Evolutionary conservation across 2,888 invertebrate genomes (phyloP).

Genomic region (Dorcus parallelipipedus): DNA sequence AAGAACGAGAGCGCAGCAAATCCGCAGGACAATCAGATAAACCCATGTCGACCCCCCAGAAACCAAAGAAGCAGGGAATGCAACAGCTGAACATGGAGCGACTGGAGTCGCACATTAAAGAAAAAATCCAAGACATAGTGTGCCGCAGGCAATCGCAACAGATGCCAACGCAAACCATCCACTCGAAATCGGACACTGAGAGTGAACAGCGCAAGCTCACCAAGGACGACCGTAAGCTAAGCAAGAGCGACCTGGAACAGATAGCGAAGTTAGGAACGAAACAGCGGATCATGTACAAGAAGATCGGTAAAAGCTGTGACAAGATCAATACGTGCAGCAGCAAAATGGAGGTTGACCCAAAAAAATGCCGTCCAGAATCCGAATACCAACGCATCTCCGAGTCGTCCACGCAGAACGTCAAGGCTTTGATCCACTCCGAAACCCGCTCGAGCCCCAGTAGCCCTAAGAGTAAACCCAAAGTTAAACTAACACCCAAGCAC

Average conservation of each 20-base stretch:
- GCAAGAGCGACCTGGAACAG: conserved; percentile 42
- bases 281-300: conserved; percentile 46
- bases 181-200: conserved; percentile 27
- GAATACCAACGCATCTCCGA: conserved; percentile 58
- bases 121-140: conserved; percentile 49
- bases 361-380: conserved; percentile 44
- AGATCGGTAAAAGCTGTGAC: conserved; percentile 49
- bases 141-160: conserved; percentile 39
- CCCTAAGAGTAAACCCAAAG: conserved; percentile 44
- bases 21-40: conserved; percentile 43
- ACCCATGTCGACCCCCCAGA: conserved; percentile 26
- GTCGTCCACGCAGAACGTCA: conserved; percentile 53
- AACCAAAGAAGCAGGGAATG: conserved; percentile 29
- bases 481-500: conserved; percentile 31
- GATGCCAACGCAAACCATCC: conserved; percentile 14
- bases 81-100: conserved; percentile 45
- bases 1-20: conserved; percentile 45
- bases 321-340: conserved; percentile 44
- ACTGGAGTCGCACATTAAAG: conserved; percentile 49
- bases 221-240: conserved; percentile 50
- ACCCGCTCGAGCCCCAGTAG: conserved; percentile 45
- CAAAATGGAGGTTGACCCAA: conserved; percentile 33
- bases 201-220: conserved; percentile 37
- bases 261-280: conserved; percentile 41
- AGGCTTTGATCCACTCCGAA: conserved; percentile 52